Conservation (phyloP, 2,797 vertebrate genomes). For the Sebastes umbrosus region DNA sequence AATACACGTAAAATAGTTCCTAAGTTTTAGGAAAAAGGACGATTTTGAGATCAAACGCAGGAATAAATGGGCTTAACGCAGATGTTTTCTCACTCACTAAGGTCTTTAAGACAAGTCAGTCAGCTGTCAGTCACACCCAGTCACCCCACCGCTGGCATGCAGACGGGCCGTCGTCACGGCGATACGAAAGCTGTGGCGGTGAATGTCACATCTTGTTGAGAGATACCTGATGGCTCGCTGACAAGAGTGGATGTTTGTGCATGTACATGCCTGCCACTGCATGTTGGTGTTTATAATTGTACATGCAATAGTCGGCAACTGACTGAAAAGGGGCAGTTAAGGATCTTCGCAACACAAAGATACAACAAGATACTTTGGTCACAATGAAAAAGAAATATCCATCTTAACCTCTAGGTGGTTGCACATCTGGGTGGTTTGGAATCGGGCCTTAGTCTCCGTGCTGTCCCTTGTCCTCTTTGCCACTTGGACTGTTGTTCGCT, state of each 20-base stretch:
- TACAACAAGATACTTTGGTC: neutral
- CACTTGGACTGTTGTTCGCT: too few relatives aligned
- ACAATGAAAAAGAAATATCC: neutral
- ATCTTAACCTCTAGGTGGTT: too few relatives aligned
- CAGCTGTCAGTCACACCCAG: conserved; percentile 48
- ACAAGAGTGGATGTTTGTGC: conserved; percentile 36
- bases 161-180: conserved; percentile 50
- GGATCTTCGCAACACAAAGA: neutral
- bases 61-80: neutral
- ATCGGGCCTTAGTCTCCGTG: too few relatives aligned
- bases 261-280: conserved; percentile 9
- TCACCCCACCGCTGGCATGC: conserved; percentile 49
- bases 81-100: neutral
- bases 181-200: conserved; percentile 52
- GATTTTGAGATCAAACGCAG: neutral
- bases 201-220: conserved; percentile 53
- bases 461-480: too few relatives aligned
- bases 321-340: neutral
- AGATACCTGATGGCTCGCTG: conserved; percentile 39
- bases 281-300: conserved; percentile 17
- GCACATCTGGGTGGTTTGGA: too few relatives aligned
- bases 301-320: neutral
- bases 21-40: too few relatives aligned
- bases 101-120: conserved; percentile 23
- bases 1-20: neutral